Percentiles rank a stretch among this genome's conserved stretches.
phyloP scores from a whole-genome alignment of 2,797 vertebrate genomes.

The Petrocephalus schoutedeni region DNA sequence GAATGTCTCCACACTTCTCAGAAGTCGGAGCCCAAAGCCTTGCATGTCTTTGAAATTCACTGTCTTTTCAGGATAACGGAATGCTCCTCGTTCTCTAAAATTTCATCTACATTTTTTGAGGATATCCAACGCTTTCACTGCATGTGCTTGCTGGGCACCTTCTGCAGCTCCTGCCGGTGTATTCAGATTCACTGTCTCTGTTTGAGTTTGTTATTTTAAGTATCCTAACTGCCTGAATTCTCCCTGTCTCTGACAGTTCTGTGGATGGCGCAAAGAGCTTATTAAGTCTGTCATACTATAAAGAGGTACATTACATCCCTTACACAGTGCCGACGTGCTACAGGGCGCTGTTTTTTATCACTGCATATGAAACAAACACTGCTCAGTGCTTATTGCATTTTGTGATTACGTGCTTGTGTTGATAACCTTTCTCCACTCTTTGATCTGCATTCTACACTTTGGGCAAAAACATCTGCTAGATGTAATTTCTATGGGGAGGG shows the following conservation, averaged over 20 bases:
- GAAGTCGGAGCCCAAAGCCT: not conserved
- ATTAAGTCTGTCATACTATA: conserved; percentile 9
- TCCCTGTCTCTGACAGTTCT: not conserved
- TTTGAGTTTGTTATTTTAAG: not conserved
- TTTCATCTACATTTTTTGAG: not conserved
- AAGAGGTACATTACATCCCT: not conserved
- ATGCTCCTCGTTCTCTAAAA: not conserved
- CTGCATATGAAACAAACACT: not conserved
- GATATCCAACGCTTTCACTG: not conserved
- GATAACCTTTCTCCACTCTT: not conserved
- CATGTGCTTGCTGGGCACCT: not conserved
- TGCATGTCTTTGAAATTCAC: not conserved
- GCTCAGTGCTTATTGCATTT: not conserved
- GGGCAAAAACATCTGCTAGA: conserved; percentile 1
- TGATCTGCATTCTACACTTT: conserved; percentile 10
- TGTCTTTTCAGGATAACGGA: not conserved
- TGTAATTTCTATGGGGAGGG: not conserved
- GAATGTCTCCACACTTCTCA: not conserved
- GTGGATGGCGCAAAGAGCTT: not conserved
- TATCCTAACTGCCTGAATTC: not conserved
- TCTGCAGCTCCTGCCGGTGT: not conserved
- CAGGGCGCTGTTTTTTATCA: not conserved
- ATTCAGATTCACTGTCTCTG: not conserved
- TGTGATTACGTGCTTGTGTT: not conserved
- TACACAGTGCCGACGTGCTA: not conserved